Base-by-base conservation (phyloP, 2,113 vertebrate genomes). In the Coryphaenoides rupestris region DNA sequence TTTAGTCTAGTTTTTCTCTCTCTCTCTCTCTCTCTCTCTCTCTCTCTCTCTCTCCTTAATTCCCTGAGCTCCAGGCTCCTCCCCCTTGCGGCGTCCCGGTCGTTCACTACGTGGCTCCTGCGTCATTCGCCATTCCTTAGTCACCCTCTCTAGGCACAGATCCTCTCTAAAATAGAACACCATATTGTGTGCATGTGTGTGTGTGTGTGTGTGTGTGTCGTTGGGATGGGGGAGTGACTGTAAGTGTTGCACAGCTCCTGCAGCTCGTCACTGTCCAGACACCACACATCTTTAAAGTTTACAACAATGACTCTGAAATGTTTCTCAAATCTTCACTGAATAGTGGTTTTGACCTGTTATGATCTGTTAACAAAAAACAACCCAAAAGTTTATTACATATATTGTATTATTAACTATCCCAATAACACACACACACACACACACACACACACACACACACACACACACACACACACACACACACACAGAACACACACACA, bases 181-280 rank as follows among this genome's bases (percentile, higher is more conserved):
- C 4, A 33, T 33, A 9, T 9, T 33, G 28, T 33, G 28, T 33
- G 5, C 28, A 33, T 33, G 28, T 33, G 55, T 63, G 58, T 45
- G 65, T 60, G 63, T 47, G 67, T 33, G 58, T 57, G 66, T 57
- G 67, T 45, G 63, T 45, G 47, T 21, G 40, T 68, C 55, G 62
- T 53, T 55, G 63, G 52, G 60, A 72, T 65, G 58, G 52, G 28
- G 67, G 65, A 84, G 83, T 84, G 75, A 84, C 61, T 69, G n/a
- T 73, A 9, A 83, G 81, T 87, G 83, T 81, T 19, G 45, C 78
- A 80, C 60, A 72, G 72, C 59, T 80, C 76, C 84, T 79, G 80
- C 89, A 85, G 89, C 86, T 86, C 59, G 0, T 64, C 73, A 75
- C 71, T 68, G 69, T 79, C 74, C 70, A 59, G 68, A 66, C 70